Evolutionary conservation across 2,797 vertebrate genomes (phyloP).

Genomic region (Pipistrellus kuhlii): DNA sequence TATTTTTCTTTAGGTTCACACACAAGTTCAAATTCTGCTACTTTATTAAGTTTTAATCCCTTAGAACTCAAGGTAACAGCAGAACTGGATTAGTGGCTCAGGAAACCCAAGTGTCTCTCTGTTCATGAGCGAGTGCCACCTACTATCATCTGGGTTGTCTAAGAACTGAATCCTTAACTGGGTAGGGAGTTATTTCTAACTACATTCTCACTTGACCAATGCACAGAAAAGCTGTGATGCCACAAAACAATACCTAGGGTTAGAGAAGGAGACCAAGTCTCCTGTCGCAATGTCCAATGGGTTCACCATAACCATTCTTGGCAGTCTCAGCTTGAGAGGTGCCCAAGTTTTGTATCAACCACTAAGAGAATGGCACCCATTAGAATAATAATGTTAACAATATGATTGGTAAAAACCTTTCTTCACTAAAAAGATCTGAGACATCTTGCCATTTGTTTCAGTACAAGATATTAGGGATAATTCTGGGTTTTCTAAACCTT

Average conservation of each 20-base stretch:
- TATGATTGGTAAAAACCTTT: neutral
- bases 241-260: neutral
- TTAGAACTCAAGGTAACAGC: neutral
- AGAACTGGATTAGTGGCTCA: neutral
- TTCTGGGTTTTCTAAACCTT: neutral
- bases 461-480: neutral
- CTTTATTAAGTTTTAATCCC: constrained; percentile 27
- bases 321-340: neutral
- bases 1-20: constrained; percentile 1
- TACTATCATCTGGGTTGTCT: neutral
- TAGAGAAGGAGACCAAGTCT: neutral
- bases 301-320: neutral
- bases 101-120: neutral
- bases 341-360: neutral
- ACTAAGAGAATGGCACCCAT: neutral
- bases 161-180: neutral
- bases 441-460: neutral
- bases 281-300: neutral
- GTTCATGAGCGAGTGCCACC: neutral
- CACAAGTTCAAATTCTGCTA: neutral
- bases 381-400: neutral
- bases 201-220: neutral
- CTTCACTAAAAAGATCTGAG: neutral
- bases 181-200: neutral
- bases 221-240: neutral